Evolutionary conservation across 35 echinoderm and acorn worm genomes (phyloP).

Genomic region (Ophioderma brevispina): DNA sequence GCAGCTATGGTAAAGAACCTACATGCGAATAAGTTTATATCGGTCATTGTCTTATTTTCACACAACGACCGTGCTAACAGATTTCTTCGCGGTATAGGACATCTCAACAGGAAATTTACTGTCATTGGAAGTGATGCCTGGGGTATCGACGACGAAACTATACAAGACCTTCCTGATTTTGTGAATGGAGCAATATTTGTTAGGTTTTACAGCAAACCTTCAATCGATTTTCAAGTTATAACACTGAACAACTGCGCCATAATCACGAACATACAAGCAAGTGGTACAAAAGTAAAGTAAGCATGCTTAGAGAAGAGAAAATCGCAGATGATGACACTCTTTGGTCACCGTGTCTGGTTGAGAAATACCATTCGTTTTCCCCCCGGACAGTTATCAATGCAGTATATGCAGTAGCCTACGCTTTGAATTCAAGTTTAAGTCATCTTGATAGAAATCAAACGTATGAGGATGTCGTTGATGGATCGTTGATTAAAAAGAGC

Average conservation of each 20-base stretch:
- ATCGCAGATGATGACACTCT: background rate
- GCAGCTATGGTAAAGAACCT: background rate
- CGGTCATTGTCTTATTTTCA: background rate
- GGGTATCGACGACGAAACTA: background rate
- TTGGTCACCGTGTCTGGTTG: no score
- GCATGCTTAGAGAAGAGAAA: background rate
- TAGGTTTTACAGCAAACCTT: background rate
- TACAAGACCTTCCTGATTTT: no score
- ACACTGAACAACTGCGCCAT: background rate
- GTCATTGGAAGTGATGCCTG: slow-evolving; percentile 22
- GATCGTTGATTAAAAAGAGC: no score
- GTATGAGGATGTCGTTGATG: background rate
- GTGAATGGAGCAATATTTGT: slow-evolving; percentile 21
- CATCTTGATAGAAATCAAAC: background rate
- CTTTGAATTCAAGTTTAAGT: background rate
- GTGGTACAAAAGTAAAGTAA: background rate
- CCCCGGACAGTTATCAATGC: slow-evolving; percentile 12
- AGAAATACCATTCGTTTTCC: background rate
- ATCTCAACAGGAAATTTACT: background rate
- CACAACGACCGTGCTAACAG: background rate
- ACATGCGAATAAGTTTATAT: background rate
- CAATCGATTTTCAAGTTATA: slow-evolving; percentile 19
- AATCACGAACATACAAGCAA: background rate
- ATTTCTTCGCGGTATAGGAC: background rate
- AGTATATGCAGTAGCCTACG: slow-evolving; percentile 21